Percentiles rank a stretch among this genome's conserved stretches.
Evolutionary conservation across 2,797 vertebrate species (phyloP).

Genomic region (Urophycis tenuis): DNA sequence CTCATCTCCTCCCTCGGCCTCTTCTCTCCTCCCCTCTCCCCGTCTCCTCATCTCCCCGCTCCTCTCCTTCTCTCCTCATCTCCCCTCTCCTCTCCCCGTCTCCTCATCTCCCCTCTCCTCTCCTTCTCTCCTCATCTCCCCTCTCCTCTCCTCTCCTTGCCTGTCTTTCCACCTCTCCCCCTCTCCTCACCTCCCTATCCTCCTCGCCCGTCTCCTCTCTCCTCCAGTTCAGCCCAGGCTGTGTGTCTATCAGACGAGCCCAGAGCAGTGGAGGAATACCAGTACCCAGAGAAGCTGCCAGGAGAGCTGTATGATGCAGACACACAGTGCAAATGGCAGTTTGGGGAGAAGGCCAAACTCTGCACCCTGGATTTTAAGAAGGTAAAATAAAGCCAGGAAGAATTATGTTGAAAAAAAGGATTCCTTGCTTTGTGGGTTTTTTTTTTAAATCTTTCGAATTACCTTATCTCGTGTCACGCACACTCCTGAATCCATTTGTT

Average conservation of each 20-base stretch:
- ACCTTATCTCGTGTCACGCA: not conserved
- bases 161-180: not conserved
- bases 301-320: slow-evolving; percentile 85
- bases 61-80: not conserved
- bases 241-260: slow-evolving; percentile 83
- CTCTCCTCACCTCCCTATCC: not conserved
- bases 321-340: slow-evolving; percentile 93
- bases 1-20: not conserved
- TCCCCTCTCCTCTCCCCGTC: not conserved
- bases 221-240: slow-evolving; percentile 79
- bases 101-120: no score
- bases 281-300: slow-evolving; percentile 81
- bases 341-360: slow-evolving; percentile 87
- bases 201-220: slow-evolving; percentile 14
- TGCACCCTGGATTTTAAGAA: slow-evolving; percentile 87
- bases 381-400: slow-evolving; percentile 56
- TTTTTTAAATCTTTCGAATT: not conserved
- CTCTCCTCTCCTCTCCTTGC: not conserved
- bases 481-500: not conserved
- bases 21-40: not conserved
- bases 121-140: not conserved
- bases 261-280: slow-evolving; percentile 76
- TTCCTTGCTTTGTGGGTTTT: not conserved
- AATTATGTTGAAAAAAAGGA: not conserved
- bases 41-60: not conserved